These are phyloP conservation scores for Pectinophora gossypiella DNA, from an alignment of 1,140 invertebrate species.

Conservation along the genomic window DNA sequence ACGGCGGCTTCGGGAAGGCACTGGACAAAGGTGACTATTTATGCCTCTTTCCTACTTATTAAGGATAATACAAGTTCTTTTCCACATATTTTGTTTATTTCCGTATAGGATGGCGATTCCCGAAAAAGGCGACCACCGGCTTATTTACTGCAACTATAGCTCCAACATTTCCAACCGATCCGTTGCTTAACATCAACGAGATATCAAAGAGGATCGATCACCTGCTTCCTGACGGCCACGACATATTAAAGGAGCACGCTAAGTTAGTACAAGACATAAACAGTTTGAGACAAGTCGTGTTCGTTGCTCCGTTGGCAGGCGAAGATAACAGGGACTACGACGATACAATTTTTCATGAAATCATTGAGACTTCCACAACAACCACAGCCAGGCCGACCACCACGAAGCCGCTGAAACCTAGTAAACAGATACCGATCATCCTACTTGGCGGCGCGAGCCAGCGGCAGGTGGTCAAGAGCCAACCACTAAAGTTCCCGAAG, in stretches of 20 bases:
- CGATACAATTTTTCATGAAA: conserved; percentile 56
- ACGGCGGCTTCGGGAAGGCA: conserved; percentile 20
- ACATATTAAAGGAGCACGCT: conserved; percentile 61
- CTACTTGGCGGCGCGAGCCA: conserved; percentile 47
- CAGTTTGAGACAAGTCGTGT: conserved; percentile 47
- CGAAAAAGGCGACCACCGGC: background rate
- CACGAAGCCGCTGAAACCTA: background rate
- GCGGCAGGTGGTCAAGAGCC: conserved; percentile 31
- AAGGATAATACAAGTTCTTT: too few relatives aligned
- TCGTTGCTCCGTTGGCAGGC: conserved; percentile 36
- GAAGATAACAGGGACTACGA: conserved; percentile 57
- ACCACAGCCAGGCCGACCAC: conserved; percentile 19
- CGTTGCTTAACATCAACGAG: conserved; percentile 9
- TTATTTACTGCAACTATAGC: conserved; percentile 1
- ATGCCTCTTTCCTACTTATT: background rate
- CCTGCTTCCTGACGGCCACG: conserved; percentile 20
- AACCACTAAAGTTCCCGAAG: conserved; percentile 30
- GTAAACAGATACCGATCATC: conserved; percentile 35
- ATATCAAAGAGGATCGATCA: conserved; percentile 3
- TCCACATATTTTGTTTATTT: too few relatives aligned
- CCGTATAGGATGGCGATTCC: conserved; percentile 16
- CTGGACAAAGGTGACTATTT: conserved; percentile 31
- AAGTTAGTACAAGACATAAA: conserved; percentile 67
- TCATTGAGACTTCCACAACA: conserved; percentile 47
- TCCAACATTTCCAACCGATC: conserved; percentile 1